Percentiles rank a stretch among this genome's conserved stretches.
These are phyloP conservation scores for Siniperca undulata DNA, from an alignment of 2,797 vertebrate genomes.

Conservation along the genomic window DNA sequence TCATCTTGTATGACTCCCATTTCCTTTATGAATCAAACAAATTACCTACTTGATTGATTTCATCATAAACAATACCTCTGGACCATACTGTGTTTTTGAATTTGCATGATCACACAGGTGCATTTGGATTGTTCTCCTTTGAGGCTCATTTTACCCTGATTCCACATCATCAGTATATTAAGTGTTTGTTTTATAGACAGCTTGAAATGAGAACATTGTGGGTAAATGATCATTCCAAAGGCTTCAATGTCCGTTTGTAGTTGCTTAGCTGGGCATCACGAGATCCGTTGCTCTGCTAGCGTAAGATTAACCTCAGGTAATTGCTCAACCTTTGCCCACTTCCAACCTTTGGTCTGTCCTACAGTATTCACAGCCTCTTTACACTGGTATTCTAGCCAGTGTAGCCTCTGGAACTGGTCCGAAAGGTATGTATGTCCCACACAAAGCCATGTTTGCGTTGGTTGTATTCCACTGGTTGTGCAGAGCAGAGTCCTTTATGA, in stretches of 20 bases:
- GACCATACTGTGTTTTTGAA: background rate
- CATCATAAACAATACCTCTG: background rate
- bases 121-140: background rate
- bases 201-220: background rate
- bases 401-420: conserved; percentile 48
- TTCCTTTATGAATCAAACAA: conserved; percentile 54
- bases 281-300: conserved; percentile 65
- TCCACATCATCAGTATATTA: background rate
- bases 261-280: conserved; percentile 73
- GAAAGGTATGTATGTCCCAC: conserved; percentile 65
- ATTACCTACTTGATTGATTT: conserved; percentile 14
- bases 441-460: background rate
- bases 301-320: conserved; percentile 83
- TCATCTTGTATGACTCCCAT: conserved; percentile 46
- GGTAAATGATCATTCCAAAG: conserved; percentile 29
- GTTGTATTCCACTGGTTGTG: background rate
- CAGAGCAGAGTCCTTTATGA: background rate
- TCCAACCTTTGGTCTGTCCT: conserved; percentile 76
- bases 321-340: conserved; percentile 83
- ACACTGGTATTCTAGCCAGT: conserved; percentile 27
- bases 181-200: background rate
- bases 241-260: conserved; percentile 16
- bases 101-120: background rate
- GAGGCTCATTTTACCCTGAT: background rate
- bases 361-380: conserved; percentile 32